Conservation (phyloP, 2,797 vertebrate genomes). For the Bovichtus variegatus region DNA sequence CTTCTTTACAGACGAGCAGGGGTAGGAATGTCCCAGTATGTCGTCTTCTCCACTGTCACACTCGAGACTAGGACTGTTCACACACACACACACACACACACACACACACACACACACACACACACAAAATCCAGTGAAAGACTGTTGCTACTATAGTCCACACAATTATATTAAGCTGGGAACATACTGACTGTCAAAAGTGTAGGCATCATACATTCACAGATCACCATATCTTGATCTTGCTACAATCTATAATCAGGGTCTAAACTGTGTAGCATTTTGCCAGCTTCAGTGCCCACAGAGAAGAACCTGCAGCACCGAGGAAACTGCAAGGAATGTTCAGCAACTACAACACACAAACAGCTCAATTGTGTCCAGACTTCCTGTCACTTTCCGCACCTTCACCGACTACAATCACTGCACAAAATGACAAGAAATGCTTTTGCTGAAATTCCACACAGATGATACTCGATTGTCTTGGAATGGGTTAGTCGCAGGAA, state of each 20-base stretch:
- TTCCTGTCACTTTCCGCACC: conserved; percentile 68
- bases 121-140: not conserved
- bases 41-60: conserved; percentile 87
- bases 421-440: not conserved
- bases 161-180: not conserved
- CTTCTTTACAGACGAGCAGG: conserved; percentile 66
- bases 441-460: conserved; percentile 24
- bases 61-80: conserved; percentile 89
- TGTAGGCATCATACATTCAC: not conserved
- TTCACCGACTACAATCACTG: conserved; percentile 38
- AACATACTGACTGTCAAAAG: not conserved
- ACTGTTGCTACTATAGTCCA: not conserved
- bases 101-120: not conserved
- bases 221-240: not conserved
- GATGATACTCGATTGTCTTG: conserved; percentile 1
- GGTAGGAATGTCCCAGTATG: conserved; percentile 67
- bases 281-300: not conserved
- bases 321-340: conserved; percentile 62
- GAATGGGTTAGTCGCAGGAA: not conserved
- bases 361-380: conserved; percentile 66
- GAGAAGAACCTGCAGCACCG: conserved; percentile 27
- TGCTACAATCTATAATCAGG: not conserved
- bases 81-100: conserved; percentile 12
- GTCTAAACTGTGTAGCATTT: not conserved
- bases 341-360: conserved; percentile 44